These are phyloP conservation scores for Bombus superbus DNA, from an alignment of 1,140 invertebrate species.

Conservation along the genomic window DNA sequence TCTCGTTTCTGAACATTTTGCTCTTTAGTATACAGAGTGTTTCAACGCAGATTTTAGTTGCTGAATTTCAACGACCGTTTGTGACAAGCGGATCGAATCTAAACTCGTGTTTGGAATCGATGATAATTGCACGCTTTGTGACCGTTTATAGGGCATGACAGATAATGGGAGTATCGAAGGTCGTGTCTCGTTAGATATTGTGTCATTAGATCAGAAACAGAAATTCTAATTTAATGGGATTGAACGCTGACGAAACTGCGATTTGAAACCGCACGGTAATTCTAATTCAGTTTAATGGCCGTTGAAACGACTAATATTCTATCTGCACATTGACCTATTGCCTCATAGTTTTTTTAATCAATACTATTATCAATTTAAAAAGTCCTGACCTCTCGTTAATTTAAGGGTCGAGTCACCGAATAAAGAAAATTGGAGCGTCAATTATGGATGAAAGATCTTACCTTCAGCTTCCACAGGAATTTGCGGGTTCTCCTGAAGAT, in stretches of 20 bases:
- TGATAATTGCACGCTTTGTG: neutral
- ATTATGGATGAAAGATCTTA: constrained; percentile 35
- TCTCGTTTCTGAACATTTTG: too few species aligned
- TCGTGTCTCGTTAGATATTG: neutral
- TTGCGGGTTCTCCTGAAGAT: constrained; percentile 72
- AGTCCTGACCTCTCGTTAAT: neutral
- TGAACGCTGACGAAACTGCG: constrained; percentile 9
- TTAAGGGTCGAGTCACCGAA: neutral
- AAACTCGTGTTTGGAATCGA: constrained; percentile 6
- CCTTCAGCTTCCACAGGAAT: constrained; percentile 70
- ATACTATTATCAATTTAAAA: neutral
- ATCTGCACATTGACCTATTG: too few species aligned
- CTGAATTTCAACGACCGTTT: neutral
- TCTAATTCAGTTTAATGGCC: neutral
- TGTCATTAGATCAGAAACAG: constrained; percentile 7
- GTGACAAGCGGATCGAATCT: neutral
- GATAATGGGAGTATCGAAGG: neutral
- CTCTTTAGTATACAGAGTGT: neutral
- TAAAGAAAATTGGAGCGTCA: neutral
- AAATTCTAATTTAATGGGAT: constrained; percentile 9
- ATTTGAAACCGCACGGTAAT: constrained; percentile 28
- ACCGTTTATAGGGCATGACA: constrained; percentile 6
- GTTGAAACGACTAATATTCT: neutral
- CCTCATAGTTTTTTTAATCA: too few species aligned
- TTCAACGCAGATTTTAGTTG: neutral